Evolutionary conservation across 1,140 invertebrate genomes (phyloP).

Genomic region (Sesamia nonagrioides): DNA sequence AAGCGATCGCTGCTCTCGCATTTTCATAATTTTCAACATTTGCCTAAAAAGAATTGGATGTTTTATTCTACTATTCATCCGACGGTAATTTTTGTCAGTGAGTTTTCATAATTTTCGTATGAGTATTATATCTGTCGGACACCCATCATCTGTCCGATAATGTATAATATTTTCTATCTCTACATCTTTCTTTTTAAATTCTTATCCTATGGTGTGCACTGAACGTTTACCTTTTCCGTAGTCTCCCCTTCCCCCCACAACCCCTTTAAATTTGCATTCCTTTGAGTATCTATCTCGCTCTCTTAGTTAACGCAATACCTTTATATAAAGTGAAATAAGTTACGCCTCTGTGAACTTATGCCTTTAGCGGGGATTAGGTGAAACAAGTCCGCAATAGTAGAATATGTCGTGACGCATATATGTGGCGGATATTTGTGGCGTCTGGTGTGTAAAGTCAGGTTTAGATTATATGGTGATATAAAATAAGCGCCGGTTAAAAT

Average conservation of each 20-base stretch:
- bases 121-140: too few species aligned
- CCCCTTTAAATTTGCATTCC: conserved; percentile 21
- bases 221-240: conserved; percentile 21
- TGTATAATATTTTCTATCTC: too few species aligned
- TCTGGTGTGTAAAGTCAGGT: background rate
- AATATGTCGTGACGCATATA: conserved; percentile 13
- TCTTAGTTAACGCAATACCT: background rate
- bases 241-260: background rate
- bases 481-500: too few species aligned
- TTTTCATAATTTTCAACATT: too few species aligned
- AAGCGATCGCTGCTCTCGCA: too few species aligned
- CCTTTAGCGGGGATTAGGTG: conserved; percentile 26
- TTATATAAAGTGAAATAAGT: conserved; percentile 40
- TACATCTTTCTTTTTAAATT: background rate
- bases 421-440: background rate
- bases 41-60: too few species aligned
- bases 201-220: conserved; percentile 6
- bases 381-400: conserved; percentile 1
- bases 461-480: background rate
- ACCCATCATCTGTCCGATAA: too few species aligned
- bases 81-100: too few species aligned
- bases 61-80: too few species aligned
- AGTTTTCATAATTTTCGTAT: too few species aligned
- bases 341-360: background rate
- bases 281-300: background rate